Evolutionary conservation across 35 echinoderm and acorn worm genomes (phyloP).

Genomic region (Patiria miniata): DNA sequence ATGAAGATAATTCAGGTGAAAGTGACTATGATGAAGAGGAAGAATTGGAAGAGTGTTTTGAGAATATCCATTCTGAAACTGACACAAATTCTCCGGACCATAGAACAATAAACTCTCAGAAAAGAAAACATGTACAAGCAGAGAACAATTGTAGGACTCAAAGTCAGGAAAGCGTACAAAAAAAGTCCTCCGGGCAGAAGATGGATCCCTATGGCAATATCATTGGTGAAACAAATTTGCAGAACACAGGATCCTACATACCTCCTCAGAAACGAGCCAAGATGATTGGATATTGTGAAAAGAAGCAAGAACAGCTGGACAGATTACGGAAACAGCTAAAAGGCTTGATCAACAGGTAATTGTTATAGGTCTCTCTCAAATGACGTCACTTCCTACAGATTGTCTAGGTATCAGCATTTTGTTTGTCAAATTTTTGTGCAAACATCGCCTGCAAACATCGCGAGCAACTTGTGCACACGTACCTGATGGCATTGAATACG

Average conservation of each 20-base stretch:
- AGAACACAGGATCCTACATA: conserved; percentile 51
- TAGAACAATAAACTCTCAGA: not conserved
- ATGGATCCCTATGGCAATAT: conserved; percentile 86
- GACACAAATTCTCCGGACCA: not conserved
- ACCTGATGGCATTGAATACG: too few species aligned
- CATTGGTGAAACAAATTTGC: conserved; percentile 24
- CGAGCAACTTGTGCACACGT: too few species aligned
- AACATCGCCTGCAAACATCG: too few species aligned
- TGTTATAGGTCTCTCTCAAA: too few species aligned
- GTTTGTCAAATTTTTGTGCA: too few species aligned
- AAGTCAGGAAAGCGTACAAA: not conserved
- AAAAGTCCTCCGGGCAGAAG: conserved; percentile 9
- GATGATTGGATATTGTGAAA: conserved; percentile 75
- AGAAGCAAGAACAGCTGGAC: conserved; percentile 74
- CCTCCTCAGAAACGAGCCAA: conserved; percentile 91
- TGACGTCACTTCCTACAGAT: too few species aligned
- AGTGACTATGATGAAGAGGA: conserved; percentile 41
- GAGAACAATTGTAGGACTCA: not conserved
- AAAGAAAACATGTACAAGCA: conserved; percentile 21
- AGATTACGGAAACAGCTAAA: conserved; percentile 86
- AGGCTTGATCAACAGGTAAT: conserved; percentile 89
- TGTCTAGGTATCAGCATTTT: too few species aligned
- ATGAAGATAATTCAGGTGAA: conserved; percentile 32
- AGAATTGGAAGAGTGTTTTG: not conserved
- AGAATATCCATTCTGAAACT: not conserved